Evolutionary conservation across 53 echinoderm and acorn worm genomes (phyloP).

Genomic region (Arbacia lixula): DNA sequence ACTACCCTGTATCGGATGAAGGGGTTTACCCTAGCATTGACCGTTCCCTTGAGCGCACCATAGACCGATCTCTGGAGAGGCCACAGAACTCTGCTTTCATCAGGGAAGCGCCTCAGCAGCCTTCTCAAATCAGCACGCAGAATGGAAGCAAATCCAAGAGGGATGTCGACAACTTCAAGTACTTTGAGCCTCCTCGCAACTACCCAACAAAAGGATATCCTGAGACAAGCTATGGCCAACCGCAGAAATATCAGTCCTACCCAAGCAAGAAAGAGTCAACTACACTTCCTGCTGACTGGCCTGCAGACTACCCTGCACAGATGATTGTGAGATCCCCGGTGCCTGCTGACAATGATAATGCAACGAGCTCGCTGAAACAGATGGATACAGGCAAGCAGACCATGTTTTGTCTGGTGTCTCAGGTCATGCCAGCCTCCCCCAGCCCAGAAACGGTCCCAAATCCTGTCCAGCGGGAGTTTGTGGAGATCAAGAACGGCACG

Average conservation of each 20-base stretch:
- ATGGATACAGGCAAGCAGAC: conserved; percentile 58
- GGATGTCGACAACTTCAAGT: not conserved
- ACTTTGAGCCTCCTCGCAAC: conserved; percentile 4
- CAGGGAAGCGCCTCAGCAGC: not conserved
- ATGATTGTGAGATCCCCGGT: conserved; percentile 48
- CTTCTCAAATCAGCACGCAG: not conserved
- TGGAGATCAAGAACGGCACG: conserved; percentile 41
- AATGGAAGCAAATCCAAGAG: not conserved
- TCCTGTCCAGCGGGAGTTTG: conserved; percentile 39
- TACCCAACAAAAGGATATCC: no score
- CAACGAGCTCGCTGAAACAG: conserved; percentile 40
- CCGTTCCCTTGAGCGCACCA: no score
- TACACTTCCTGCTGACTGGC: conserved; percentile 11
- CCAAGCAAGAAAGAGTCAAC: not conserved
- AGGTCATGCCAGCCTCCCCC: conserved; percentile 48
- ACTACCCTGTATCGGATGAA: conserved; percentile 9
- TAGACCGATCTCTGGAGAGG: no score
- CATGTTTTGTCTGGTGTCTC: conserved; percentile 66
- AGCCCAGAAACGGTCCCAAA: conserved; percentile 22
- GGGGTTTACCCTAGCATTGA: conserved; percentile 5
- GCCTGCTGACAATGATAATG: conserved; percentile 31
- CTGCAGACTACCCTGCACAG: conserved; percentile 4
- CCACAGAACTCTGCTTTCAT: conserved; percentile 32
- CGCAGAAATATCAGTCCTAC: not conserved
- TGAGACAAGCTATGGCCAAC: no score